These are phyloP conservation scores for Eunapius fragilis DNA, from an alignment of 37 sponge, comb jelly and placozoan species.

Conservation along the genomic window DNA sequence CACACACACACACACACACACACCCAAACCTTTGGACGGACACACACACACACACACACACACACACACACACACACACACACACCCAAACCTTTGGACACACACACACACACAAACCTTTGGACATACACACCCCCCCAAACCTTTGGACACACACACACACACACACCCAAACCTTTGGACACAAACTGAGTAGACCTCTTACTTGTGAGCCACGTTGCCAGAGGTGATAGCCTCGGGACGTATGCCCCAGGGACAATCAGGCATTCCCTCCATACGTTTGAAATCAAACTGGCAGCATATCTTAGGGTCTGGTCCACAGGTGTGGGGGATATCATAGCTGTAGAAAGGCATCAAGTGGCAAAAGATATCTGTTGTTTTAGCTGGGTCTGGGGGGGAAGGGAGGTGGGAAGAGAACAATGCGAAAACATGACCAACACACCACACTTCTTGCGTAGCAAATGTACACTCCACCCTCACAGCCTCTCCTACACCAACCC, in stretches of 20 bases:
- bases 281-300: constrained; percentile 98
- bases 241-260: constrained; percentile 81
- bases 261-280: constrained; percentile 56
- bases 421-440: not conserved
- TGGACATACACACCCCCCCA: not conserved
- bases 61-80: no score
- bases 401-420: not conserved
- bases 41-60: no score
- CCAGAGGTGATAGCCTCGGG: constrained; percentile 59
- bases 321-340: constrained; percentile 94
- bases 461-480: constrained; percentile 15
- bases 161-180: no score
- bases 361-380: constrained; percentile 74
- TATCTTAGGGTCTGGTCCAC: constrained; percentile 96
- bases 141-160: no score
- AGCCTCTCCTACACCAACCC: no score
- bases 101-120: constrained; percentile 10
- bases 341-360: constrained; percentile 95
- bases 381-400: constrained; percentile 47
- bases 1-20: no score
- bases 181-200: not conserved
- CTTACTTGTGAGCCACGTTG: constrained; percentile 72
- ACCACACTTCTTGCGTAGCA: not conserved
- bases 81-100: not conserved
- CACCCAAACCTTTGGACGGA: no score